These are phyloP conservation scores for Hemibagrus guttatus DNA, from an alignment of 2,797 vertebrate species.

Conservation along the genomic window DNA sequence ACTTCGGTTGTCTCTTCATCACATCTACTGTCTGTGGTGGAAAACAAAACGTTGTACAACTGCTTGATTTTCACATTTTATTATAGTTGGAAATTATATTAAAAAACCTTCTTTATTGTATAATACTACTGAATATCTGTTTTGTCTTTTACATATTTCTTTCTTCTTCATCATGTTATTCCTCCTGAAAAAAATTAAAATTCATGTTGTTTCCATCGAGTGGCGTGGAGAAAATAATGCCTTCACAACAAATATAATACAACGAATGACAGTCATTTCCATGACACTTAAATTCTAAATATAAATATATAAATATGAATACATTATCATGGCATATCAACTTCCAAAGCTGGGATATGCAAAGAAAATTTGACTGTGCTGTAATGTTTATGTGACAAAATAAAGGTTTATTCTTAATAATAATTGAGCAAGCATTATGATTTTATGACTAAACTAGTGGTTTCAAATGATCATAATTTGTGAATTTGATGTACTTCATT, in stretches of 20 bases:
- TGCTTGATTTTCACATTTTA: neutral
- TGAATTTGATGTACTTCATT: neutral
- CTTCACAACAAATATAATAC: neutral
- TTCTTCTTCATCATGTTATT: neutral
- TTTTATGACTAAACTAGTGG: neutral
- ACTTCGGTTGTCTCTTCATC: slow-evolving; percentile 90
- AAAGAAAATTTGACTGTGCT: too few relatives aligned
- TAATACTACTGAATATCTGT: neutral
- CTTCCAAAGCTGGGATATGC: too few relatives aligned
- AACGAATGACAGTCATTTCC: neutral
- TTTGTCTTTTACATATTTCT: neutral
- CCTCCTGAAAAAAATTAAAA: neutral
- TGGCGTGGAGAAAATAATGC: neutral
- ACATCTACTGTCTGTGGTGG: slow-evolving; percentile 81
- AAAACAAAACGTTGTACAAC: neutral
- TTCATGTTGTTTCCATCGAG: neutral
- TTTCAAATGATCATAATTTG: neutral
- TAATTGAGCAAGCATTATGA: neutral
- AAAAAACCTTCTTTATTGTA: neutral
- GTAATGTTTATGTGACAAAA: too few relatives aligned
- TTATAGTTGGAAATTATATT: neutral
- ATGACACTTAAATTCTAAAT: neutral
- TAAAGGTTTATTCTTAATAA: too few relatives aligned
- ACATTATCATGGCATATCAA: too few relatives aligned
- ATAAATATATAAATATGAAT: too few relatives aligned